phyloP scores from a whole-genome alignment of 2,113 vertebrate species.

The Zosterops pallidus region DNA sequence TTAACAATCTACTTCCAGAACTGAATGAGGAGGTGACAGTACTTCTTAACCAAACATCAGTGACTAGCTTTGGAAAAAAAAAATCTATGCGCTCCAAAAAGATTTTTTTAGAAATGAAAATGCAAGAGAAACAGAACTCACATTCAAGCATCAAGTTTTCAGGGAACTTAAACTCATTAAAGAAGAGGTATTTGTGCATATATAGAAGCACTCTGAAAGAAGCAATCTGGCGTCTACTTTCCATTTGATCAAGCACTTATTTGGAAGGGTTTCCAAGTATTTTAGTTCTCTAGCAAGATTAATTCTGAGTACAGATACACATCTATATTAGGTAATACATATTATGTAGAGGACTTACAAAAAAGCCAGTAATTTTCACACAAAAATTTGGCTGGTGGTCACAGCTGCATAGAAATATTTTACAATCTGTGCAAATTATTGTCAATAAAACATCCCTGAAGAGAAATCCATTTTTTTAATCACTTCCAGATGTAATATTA shows the following conservation, averaged over 20 bases:
- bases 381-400: background rate
- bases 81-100: background rate
- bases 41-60: background rate
- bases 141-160: background rate
- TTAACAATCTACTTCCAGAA: background rate
- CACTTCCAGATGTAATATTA: background rate
- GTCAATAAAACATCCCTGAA: slow-evolving; percentile 1
- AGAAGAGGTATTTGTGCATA: background rate
- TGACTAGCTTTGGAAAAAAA: background rate
- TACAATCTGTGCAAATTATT: background rate
- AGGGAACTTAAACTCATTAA: background rate
- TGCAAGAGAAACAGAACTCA: background rate
- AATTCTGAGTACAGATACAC: background rate
- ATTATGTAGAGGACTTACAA: background rate
- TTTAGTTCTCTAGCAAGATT: background rate
- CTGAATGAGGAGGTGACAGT: background rate
- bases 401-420: background rate
- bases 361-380: background rate
- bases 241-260: background rate
- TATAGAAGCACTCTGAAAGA: background rate
- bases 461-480: background rate
- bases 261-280: background rate
- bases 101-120: background rate
- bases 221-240: background rate
- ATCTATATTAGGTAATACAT: background rate